A percentile compares a stretch with the other conserved stretches of the same genome.
Evolutionary conservation across 2,113 vertebrate species (phyloP).

Genomic region (Pithys albifrons): DNA sequence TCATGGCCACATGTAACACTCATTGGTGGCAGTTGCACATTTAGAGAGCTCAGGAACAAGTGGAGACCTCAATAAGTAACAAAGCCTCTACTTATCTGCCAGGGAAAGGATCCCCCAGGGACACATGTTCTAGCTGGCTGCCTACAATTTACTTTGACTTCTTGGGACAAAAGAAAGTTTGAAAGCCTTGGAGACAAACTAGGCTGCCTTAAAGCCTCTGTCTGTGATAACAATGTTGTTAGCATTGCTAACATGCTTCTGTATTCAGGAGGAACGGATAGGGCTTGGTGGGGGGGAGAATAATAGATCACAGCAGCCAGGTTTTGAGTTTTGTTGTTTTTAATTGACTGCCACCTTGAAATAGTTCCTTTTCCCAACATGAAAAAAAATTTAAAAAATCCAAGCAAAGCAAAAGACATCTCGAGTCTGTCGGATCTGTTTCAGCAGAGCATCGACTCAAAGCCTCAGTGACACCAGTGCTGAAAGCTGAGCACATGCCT

Average conservation of each 20-base stretch:
- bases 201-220: neutral
- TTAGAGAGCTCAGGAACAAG: neutral
- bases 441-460: neutral
- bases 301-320: neutral
- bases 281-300: neutral
- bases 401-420: neutral
- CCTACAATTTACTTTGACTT: slow-evolving; percentile 3
- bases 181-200: slow-evolving; percentile 28
- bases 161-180: slow-evolving; percentile 46
- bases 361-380: neutral
- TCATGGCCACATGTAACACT: accelerated
- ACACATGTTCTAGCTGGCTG: neutral
- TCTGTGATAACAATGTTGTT: neutral
- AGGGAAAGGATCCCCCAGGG: neutral
- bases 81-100: neutral
- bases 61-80: neutral
- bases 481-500: neutral
- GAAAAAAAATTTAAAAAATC: neutral
- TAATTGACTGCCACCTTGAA: slow-evolving; percentile 32
- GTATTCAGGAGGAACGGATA: neutral
- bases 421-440: neutral
- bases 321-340: neutral
- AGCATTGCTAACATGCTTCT: neutral
- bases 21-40: neutral
- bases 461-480: accelerated